Percentiles rank a stretch among this genome's conserved stretches.
These are phyloP conservation scores for Saguinus imperator DNA, from an alignment of 2,113 vertebrate species.

Conservation along the genomic window DNA sequence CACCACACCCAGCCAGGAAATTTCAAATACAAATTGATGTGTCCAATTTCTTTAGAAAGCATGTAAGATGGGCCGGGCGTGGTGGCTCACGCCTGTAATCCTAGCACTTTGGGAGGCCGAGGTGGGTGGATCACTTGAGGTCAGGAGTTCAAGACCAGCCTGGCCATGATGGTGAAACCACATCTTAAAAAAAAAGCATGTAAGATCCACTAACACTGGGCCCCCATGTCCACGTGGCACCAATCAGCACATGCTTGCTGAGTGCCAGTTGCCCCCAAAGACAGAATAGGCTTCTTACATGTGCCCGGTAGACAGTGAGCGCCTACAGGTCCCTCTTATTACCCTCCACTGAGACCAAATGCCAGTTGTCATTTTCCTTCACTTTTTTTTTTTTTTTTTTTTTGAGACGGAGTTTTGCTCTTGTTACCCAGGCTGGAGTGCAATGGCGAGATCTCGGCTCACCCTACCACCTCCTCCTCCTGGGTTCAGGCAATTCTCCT, in stretches of 20 bases:
- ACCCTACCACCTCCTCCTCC: too few relatives aligned
- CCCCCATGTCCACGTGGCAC: neutral
- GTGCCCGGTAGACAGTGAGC: too few relatives aligned
- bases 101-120: too few relatives aligned
- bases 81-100: too few relatives aligned
- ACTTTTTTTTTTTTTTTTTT: neutral
- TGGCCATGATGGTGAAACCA: too few relatives aligned
- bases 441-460: too few relatives aligned
- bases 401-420: neutral
- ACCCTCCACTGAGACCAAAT: neutral
- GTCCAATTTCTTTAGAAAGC: neutral
- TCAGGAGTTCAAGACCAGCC: too few relatives aligned
- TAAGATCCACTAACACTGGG: neutral
- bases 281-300: neutral
- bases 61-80: neutral
- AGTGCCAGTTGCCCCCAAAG: neutral
- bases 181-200: neutral
- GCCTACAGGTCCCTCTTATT: neutral
- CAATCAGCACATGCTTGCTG: rapidly evolving
- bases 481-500: too few relatives aligned
- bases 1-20: neutral
- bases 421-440: too few relatives aligned
- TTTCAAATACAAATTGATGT: slow-evolving; percentile 3
- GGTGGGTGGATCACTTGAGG: too few relatives aligned
- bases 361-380: neutral